These are phyloP conservation scores for Ennomos fuscantarius DNA, from an alignment of 2,888 invertebrate genomes.

Conservation along the genomic window DNA sequence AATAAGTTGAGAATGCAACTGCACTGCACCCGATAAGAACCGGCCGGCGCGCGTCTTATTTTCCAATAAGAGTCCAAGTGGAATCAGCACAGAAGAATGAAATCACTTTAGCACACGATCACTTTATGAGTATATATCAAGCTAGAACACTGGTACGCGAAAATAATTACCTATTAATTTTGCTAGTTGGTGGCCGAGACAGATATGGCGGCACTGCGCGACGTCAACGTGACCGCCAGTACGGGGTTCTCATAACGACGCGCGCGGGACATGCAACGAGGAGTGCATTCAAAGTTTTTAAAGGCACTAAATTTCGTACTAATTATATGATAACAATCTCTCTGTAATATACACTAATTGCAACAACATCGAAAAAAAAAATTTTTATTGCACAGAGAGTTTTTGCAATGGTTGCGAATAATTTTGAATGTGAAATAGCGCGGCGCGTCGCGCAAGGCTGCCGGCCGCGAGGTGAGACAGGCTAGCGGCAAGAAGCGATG, in stretches of 20 bases:
- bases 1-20: conserved; percentile 85
- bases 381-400: conserved; percentile 83
- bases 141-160: conserved; percentile 75
- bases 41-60: conserved; percentile 82
- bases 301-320: conserved; percentile 72
- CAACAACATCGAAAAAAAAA: conserved; percentile 70
- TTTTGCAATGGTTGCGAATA: conserved; percentile 84
- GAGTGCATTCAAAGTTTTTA: conserved; percentile 85
- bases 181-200: conserved; percentile 86
- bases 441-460: conserved; percentile 85
- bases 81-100: conserved; percentile 67
- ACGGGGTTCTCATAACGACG: conserved; percentile 92
- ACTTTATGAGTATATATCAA: conserved; percentile 64
- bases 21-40: conserved; percentile 85
- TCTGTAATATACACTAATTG: conserved; percentile 70
- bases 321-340: conserved; percentile 66
- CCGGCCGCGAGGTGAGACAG: conserved; percentile 86
- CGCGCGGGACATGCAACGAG: conserved; percentile 90
- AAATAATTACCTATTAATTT: conserved; percentile 86
- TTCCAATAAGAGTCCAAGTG: conserved; percentile 80
- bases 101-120: conserved; percentile 74
- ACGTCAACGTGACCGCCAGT: conserved; percentile 89
- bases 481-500: conserved; percentile 84
- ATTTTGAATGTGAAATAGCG: conserved; percentile 85
- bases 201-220: conserved; percentile 89